phyloP scores from a whole-genome alignment of 2,888 invertebrate species.

The Ametastegia equiseti region DNA sequence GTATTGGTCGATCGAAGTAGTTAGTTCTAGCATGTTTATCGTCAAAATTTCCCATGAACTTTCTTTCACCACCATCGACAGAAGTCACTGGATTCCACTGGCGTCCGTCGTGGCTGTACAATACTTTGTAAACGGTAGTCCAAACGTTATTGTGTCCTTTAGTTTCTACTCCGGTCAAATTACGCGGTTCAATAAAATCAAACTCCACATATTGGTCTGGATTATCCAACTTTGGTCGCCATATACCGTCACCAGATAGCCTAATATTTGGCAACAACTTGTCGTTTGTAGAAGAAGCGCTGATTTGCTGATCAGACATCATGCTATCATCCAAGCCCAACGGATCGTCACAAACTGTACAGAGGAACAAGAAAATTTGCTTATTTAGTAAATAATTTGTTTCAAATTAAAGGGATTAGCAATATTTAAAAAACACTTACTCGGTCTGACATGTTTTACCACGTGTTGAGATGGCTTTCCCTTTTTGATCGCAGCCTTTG shows the following conservation, averaged over 20 bases:
- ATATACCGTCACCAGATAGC: slow-evolving; percentile 58
- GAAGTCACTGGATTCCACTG: slow-evolving; percentile 85
- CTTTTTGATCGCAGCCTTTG: background rate
- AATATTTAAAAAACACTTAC: background rate
- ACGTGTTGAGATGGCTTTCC: background rate
- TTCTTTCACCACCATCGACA: slow-evolving; percentile 76
- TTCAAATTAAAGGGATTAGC: background rate
- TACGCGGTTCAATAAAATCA: slow-evolving; percentile 86
- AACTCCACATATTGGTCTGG: slow-evolving; percentile 78
- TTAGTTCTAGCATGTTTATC: slow-evolving; percentile 79
- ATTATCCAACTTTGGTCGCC: slow-evolving; percentile 64
- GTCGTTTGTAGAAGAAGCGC: slow-evolving; percentile 79
- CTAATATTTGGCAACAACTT: slow-evolving; percentile 57
- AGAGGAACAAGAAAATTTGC: slow-evolving; percentile 35
- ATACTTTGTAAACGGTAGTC: slow-evolving; percentile 86
- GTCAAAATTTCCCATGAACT: slow-evolving; percentile 88
- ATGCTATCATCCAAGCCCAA: slow-evolving; percentile 84
- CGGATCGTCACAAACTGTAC: slow-evolving; percentile 83
- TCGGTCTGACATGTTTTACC: background rate
- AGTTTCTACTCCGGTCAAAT: slow-evolving; percentile 87
- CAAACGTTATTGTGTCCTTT: slow-evolving; percentile 85
- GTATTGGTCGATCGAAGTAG: slow-evolving; percentile 85
- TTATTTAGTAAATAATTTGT: background rate
- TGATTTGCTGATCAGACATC: slow-evolving; percentile 82
- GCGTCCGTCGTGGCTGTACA: slow-evolving; percentile 85